Evolutionary conservation across 2,113 vertebrate species (phyloP).

Genomic region (Microtus pennsylvanicus): DNA sequence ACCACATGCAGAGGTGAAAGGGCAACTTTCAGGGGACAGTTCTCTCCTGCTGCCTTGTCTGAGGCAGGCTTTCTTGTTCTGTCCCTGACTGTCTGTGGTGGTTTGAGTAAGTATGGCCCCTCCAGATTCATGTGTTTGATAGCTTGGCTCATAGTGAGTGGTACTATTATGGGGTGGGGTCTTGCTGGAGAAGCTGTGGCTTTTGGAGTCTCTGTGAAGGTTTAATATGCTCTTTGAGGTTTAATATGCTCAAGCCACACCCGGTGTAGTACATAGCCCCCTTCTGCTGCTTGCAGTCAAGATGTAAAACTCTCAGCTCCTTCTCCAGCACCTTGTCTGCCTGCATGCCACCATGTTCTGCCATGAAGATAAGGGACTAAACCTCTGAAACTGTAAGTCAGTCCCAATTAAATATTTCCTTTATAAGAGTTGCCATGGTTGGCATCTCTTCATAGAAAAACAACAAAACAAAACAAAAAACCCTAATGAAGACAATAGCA

Average conservation of each 20-base stretch:
- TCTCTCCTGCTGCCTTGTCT: background rate
- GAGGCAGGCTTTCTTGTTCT: background rate
- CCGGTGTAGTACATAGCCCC: background rate
- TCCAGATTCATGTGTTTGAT: background rate
- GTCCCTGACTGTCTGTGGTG: background rate
- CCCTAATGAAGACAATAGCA: background rate
- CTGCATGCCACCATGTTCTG: background rate
- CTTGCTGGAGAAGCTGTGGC: background rate
- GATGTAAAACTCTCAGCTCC: background rate
- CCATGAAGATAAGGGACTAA: background rate
- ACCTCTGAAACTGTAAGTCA: background rate
- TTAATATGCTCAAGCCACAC: background rate
- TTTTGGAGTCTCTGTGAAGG: background rate
- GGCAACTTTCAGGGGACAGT: background rate
- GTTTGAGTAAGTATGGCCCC: background rate
- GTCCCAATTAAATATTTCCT: background rate
- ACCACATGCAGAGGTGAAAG: background rate
- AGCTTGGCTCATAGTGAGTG: background rate
- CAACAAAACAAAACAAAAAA: background rate
- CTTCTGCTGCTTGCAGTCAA: background rate
- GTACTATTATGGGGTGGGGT: background rate
- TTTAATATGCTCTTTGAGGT: background rate
- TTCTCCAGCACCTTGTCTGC: background rate
- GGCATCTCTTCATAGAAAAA: background rate
- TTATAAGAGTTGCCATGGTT: background rate